A percentile compares a stretch with the other conserved stretches of the same genome.
Evolutionary conservation across 2,797 vertebrate species (phyloP).

Genomic region (Miichthys miiuy): DNA sequence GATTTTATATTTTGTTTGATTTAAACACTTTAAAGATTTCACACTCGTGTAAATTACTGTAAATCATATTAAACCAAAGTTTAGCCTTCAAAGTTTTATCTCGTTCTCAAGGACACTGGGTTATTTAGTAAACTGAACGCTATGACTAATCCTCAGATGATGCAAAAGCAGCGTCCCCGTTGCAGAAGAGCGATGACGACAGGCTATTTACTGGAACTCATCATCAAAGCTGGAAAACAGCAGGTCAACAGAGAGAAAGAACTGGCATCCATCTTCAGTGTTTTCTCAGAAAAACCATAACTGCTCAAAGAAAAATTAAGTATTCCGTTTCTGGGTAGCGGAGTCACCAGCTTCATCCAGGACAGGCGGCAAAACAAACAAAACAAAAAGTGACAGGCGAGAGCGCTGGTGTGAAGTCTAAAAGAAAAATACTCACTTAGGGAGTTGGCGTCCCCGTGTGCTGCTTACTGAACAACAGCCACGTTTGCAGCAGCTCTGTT

Average conservation of each 20-base stretch:
- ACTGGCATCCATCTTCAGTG: background rate
- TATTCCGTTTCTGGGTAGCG: background rate
- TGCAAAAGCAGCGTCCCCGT: background rate
- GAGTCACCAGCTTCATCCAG: background rate
- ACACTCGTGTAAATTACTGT: background rate
- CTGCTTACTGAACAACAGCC: background rate
- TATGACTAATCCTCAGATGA: background rate
- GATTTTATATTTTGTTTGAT: constrained; percentile 9
- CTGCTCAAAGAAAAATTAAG: background rate
- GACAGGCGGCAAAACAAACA: background rate
- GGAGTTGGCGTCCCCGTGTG: background rate
- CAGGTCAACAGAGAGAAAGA: background rate
- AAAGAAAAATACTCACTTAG: background rate
- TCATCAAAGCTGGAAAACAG: constrained; percentile 2
- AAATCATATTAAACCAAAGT: background rate
- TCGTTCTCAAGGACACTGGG: background rate
- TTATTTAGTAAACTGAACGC: background rate
- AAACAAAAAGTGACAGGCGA: no score
- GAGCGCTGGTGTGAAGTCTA: background rate
- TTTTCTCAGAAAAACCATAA: background rate
- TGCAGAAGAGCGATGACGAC: background rate
- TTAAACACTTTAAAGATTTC: background rate
- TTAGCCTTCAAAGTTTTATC: background rate
- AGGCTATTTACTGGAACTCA: constrained; percentile 4
- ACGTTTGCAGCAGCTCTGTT: background rate